Evolutionary conservation across 2,797 vertebrate genomes (phyloP).

Genomic region (Hylomyscus alleni): DNA sequence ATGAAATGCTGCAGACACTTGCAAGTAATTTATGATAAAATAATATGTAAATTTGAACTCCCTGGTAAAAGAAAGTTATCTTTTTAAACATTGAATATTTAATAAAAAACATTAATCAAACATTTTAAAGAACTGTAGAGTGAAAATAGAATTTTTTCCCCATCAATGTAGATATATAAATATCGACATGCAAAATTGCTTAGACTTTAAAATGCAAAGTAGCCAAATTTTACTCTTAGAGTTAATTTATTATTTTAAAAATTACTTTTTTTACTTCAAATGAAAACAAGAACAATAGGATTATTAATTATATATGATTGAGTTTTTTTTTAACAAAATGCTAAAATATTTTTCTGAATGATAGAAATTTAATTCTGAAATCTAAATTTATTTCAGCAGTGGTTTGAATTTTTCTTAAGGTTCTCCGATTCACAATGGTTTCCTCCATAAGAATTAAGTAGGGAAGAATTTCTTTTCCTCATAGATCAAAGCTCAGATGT

Average conservation of each 20-base stretch:
- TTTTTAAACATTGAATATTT: slow-evolving; percentile 41
- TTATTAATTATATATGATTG: neutral
- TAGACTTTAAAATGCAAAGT: slow-evolving; percentile 31
- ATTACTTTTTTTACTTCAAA: slow-evolving; percentile 46
- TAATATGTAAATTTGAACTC: slow-evolving; percentile 11
- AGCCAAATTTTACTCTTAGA: neutral
- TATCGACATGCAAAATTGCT: neutral
- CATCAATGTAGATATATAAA: slow-evolving; percentile 41
- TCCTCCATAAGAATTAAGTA: neutral
- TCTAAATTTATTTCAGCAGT: neutral
- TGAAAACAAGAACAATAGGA: neutral
- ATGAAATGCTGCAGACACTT: slow-evolving; percentile 37
- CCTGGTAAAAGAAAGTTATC: slow-evolving; percentile 9
- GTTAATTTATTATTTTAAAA: neutral
- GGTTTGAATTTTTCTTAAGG: slow-evolving; percentile 17
- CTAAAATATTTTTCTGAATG: neutral
- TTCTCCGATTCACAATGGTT: neutral
- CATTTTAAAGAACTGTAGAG: neutral
- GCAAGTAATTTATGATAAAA: slow-evolving; percentile 27
- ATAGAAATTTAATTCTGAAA: neutral
- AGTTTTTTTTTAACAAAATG: neutral
- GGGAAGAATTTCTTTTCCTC: neutral
- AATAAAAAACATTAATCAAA: slow-evolving; percentile 19
- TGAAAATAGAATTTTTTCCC: slow-evolving; percentile 49
- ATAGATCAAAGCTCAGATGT: slow-evolving; percentile 8